phyloP scores from a whole-genome alignment of 2,113 vertebrate species.

The Clupea harengus region DNA sequence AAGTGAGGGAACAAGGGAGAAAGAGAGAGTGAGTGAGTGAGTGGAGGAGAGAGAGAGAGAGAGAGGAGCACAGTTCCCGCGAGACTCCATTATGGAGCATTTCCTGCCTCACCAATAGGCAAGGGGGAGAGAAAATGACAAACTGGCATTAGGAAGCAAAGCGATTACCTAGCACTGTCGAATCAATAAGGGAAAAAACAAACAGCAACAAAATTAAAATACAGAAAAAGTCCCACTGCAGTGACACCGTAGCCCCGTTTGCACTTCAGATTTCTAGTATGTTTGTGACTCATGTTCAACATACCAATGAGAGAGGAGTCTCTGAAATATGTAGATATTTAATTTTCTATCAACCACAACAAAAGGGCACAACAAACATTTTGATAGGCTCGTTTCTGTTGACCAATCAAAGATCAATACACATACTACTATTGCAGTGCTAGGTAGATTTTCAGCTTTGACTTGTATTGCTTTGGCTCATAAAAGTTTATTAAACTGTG shows the following conservation, averaged over 20 bases:
- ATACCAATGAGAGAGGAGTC: background rate
- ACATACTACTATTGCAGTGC: background rate
- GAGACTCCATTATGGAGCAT: conserved; percentile 56
- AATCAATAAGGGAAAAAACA: conserved; percentile 27
- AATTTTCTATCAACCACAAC: background rate
- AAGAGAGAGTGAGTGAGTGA: conserved; percentile 29
- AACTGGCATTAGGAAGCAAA: conserved; percentile 44
- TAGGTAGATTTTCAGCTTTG: background rate
- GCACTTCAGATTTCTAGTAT: background rate
- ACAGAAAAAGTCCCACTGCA: conserved; percentile 13
- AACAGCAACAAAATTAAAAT: conserved; percentile 26
- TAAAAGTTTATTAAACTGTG: too few species aligned
- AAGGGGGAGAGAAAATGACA: conserved; percentile 44
- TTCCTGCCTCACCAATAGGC: conserved; percentile 56
- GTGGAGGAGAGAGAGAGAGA: conserved; percentile 26
- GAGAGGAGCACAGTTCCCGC: conserved; percentile 47
- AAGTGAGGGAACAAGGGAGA: conserved; percentile 55
- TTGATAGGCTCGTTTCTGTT: background rate
- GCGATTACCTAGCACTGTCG: conserved; percentile 38
- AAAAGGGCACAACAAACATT: background rate
- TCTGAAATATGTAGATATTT: background rate
- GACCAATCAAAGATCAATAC: background rate
- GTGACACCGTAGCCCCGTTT: background rate
- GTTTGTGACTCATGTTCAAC: background rate
- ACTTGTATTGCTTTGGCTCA: too few species aligned